These are phyloP conservation scores for Carabus problematicus DNA, from an alignment of 2,888 invertebrate genomes.

Conservation along the genomic window DNA sequence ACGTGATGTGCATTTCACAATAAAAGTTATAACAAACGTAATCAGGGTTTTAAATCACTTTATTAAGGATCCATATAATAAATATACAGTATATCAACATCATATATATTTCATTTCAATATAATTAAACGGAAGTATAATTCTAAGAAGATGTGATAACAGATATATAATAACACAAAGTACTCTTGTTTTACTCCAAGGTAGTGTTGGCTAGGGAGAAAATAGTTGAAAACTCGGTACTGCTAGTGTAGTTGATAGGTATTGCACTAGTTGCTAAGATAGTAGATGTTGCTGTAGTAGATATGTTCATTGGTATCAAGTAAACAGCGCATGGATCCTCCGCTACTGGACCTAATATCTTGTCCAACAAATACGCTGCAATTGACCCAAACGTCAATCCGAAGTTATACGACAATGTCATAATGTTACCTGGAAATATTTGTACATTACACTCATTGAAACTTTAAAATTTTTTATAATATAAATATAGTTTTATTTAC, in stretches of 20 bases:
- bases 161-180: constrained; percentile 7
- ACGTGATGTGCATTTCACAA: no score
- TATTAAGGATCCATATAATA: constrained; percentile 41
- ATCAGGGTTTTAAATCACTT: constrained; percentile 28
- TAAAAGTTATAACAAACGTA: neutral
- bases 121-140: constrained; percentile 8
- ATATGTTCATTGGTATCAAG: constrained; percentile 36
- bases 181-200: constrained; percentile 16
- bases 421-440: constrained; percentile 78
- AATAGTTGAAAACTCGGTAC: constrained; percentile 38
- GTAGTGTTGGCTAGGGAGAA: constrained; percentile 32
- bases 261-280: constrained; percentile 42
- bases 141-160: constrained; percentile 7
- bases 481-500: no score
- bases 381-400: constrained; percentile 85
- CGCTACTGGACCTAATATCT: constrained; percentile 55
- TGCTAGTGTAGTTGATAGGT: constrained; percentile 36
- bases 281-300: constrained; percentile 39
- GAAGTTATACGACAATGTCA: constrained; percentile 90
- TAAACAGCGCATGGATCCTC: constrained; percentile 50
- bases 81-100: constrained; percentile 39
- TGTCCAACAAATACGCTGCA: constrained; percentile 77
- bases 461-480: no score
- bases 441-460: no score
- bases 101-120: constrained; percentile 20